Percentiles rank a stretch among this genome's conserved stretches.
These are phyloP conservation scores for Phytoseiulus persimilis DNA, from an alignment of 2,888 invertebrate species.

Conservation along the genomic window DNA sequence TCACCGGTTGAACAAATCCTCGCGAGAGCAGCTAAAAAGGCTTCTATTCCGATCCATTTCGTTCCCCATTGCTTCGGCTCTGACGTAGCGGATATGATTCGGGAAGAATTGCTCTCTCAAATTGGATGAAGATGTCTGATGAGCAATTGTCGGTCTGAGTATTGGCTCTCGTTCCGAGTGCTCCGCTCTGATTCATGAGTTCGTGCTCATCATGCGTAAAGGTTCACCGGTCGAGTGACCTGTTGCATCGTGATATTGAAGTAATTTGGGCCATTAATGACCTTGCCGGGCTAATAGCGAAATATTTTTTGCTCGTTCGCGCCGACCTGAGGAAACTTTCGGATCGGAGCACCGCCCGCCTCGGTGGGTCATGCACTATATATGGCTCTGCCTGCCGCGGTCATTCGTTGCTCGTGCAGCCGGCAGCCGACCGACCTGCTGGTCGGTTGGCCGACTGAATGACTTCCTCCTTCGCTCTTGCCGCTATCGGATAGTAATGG, in stretches of 20 bases:
- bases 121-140: background rate
- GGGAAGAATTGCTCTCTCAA: background rate
- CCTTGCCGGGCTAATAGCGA: background rate
- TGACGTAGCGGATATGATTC: background rate
- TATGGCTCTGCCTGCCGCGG: background rate
- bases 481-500: background rate
- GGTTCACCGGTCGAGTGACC: background rate
- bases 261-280: conserved; percentile 5
- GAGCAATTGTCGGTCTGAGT: background rate
- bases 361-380: background rate
- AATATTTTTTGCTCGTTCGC: background rate
- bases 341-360: background rate
- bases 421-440: background rate
- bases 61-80: too few species aligned
- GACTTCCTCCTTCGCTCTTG: background rate
- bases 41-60: too few species aligned
- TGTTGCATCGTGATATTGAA: background rate
- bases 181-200: background rate
- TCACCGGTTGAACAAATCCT: too few species aligned
- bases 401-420: background rate
- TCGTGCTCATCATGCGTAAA: background rate
- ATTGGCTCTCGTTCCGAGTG: background rate
- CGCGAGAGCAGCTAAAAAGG: too few species aligned
- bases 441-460: background rate
- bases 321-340: background rate